phyloP scores from a whole-genome alignment of 1,140 invertebrate species.

The Drosophila asahinai region DNA sequence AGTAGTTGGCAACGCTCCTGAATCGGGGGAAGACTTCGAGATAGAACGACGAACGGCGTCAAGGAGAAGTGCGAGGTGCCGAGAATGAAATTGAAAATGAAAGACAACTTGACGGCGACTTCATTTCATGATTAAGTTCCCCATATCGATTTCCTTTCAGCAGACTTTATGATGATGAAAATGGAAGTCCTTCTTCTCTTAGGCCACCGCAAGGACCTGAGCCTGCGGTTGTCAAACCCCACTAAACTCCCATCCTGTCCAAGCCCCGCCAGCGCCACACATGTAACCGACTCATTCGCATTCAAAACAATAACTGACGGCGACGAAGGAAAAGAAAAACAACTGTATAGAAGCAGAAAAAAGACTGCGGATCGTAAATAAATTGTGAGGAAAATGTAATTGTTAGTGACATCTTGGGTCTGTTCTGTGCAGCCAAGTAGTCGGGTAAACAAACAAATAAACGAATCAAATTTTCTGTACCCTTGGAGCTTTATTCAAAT shows the following conservation, averaged over 20 bases:
- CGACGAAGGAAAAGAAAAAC: slow-evolving; percentile 14
- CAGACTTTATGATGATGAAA: slow-evolving; percentile 79
- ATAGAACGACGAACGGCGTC: not conserved
- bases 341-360: slow-evolving; percentile 12
- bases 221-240: slow-evolving; percentile 68
- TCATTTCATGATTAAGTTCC: slow-evolving; percentile 81
- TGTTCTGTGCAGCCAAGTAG: slow-evolving; percentile 29
- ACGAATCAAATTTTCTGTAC: not conserved
- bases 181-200: slow-evolving; percentile 59
- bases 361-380: slow-evolving; percentile 72
- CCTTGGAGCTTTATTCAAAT: slow-evolving; percentile 13
- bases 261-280: slow-evolving; percentile 25
- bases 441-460: slow-evolving; percentile 66
- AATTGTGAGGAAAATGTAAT: slow-evolving; percentile 73
- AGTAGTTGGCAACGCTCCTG: slow-evolving; percentile 64
- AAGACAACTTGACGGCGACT: slow-evolving; percentile 77
- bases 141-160: slow-evolving; percentile 77
- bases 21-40: slow-evolving; percentile 6
- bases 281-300: slow-evolving; percentile 52
- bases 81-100: slow-evolving; percentile 69
- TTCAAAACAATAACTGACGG: slow-evolving; percentile 69
- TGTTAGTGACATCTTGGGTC: slow-evolving; percentile 69
- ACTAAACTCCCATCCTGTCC: slow-evolving; percentile 16
- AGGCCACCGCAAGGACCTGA: slow-evolving; percentile 57
- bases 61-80: slow-evolving; percentile 7